Evolutionary conservation across 2,113 vertebrate species (phyloP).

Genomic region (Paradoxurus hermaphroditus): DNA sequence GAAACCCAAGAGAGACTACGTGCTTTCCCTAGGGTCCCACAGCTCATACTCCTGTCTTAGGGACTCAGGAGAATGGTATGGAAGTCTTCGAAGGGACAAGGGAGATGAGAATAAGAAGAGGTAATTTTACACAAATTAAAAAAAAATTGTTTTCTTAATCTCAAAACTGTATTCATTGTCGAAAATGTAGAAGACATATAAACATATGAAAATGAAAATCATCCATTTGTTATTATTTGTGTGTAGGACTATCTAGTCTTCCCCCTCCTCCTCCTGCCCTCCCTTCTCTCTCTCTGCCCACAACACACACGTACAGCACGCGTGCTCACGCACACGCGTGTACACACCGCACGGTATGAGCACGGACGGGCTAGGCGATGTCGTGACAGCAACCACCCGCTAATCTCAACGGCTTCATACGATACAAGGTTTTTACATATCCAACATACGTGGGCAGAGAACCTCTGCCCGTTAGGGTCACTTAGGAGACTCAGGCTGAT

Average conservation of each 20-base stretch:
- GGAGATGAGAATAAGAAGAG: not conserved
- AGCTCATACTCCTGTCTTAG: not conserved
- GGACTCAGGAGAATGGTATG: not conserved
- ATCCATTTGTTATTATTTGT: not conserved
- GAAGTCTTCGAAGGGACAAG: not conserved
- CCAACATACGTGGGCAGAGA: not conserved
- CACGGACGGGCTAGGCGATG: not conserved
- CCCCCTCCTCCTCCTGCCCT: not conserved
- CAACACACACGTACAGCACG: not conserved
- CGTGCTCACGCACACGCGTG: not conserved
- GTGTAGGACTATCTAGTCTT: not conserved
- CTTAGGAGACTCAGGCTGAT: not conserved
- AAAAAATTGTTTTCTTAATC: not conserved
- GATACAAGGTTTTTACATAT: not conserved
- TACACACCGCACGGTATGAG: not conserved
- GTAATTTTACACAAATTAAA: conserved; percentile 1
- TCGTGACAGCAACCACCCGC: not conserved
- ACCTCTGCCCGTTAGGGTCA: not conserved
- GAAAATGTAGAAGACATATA: conserved; percentile 9
- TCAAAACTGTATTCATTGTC: not conserved
- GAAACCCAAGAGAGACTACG: not conserved
- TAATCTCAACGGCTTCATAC: not conserved
- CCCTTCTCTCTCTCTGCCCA: not conserved
- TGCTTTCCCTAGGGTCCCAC: not conserved
- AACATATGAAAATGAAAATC: not conserved